Conservation (phyloP, 2,888 invertebrate genomes). For the Pseudococcus jackbeardsleyi region DNA sequence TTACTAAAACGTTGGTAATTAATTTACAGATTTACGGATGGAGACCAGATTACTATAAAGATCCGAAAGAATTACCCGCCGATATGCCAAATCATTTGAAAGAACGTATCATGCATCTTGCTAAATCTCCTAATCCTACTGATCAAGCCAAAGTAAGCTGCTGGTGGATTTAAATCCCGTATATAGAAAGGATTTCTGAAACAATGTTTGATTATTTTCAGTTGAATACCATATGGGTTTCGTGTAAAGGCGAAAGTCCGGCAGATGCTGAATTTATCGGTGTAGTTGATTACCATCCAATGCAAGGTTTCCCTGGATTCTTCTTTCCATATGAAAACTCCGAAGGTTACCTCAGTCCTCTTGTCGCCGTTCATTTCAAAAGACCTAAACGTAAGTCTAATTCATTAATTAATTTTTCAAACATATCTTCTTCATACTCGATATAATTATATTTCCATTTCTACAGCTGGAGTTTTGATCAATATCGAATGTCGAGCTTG, state of each 20-base stretch:
- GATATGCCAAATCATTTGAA: constrained; percentile 83
- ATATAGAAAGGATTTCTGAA: constrained; percentile 67
- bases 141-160: background rate
- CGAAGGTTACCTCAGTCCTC: constrained; percentile 88
- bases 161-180: background rate
- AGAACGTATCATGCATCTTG: constrained; percentile 68
- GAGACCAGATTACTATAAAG: constrained; percentile 86
- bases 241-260: constrained; percentile 94
- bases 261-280: constrained; percentile 94
- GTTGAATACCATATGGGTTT: constrained; percentile 86
- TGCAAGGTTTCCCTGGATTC: constrained; percentile 88
- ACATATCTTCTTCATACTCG: background rate
- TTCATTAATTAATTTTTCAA: background rate
- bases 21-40: constrained; percentile 83
- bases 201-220: constrained; percentile 64
- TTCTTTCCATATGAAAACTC: constrained; percentile 91
- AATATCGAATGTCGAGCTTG: constrained; percentile 90
- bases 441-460: constrained; percentile 66
- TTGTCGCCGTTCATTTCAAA: constrained; percentile 87
- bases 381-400: constrained; percentile 82
- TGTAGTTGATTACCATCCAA: constrained; percentile 83
- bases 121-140: background rate
- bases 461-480: constrained; percentile 75
- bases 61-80: constrained; percentile 77
- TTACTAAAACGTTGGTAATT: constrained; percentile 20